A percentile compares a stretch with the other conserved stretches of the same genome.
Evolutionary conservation across 1,140 invertebrate species (phyloP).

Genomic region (Bilobella aurantiaca): DNA sequence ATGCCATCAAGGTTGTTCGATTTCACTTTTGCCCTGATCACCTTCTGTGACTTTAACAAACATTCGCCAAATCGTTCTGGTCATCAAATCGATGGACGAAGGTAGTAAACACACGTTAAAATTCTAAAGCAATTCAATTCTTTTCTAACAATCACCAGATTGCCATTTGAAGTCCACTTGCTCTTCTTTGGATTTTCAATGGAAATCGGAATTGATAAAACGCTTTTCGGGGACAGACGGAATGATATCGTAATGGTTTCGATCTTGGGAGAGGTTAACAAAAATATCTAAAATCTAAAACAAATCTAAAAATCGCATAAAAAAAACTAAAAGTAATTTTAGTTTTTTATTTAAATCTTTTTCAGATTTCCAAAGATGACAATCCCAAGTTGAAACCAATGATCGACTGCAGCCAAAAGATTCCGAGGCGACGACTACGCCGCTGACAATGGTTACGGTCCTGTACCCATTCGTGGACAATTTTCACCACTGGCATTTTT

Average conservation of each 20-base stretch:
- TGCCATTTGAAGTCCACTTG: constrained; percentile 3
- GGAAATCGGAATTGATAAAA: constrained; percentile 9
- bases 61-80: background rate
- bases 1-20: background rate
- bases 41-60: constrained; percentile 7
- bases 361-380: background rate
- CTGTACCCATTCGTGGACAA: background rate
- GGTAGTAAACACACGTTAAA: background rate
- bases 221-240: background rate
- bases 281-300: background rate
- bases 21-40: constrained; percentile 3
- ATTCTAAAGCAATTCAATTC: background rate
- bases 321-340: background rate
- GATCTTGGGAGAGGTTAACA: background rate
- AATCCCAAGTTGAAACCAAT: background rate
- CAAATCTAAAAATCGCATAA: background rate
- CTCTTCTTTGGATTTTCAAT: background rate
- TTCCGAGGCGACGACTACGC: background rate
- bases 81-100: constrained; percentile 9
- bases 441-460: too few relatives aligned
- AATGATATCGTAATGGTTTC: constrained; percentile 5
- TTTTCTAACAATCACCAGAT: background rate
- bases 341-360: too few relatives aligned
- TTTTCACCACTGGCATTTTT: constrained; percentile 4
- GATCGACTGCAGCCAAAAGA: constrained; percentile 6